Evolutionary conservation across 2,888 invertebrate genomes (phyloP).

Genomic region (Diadromus collaris): DNA sequence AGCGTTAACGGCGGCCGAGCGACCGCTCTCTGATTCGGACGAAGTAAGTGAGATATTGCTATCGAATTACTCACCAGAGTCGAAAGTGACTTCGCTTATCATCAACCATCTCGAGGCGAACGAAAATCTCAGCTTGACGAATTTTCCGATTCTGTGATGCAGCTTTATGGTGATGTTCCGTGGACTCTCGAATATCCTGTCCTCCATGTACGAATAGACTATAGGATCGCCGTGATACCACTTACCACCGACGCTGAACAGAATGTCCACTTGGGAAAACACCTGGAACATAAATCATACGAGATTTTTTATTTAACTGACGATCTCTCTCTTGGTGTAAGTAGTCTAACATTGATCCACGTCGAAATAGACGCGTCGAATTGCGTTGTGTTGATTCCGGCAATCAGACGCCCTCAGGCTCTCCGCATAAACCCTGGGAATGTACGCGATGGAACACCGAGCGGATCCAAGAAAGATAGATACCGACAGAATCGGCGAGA

Average conservation of each 20-base stretch:
- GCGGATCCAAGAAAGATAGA: not conserved
- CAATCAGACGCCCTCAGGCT: not conserved
- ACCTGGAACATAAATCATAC: slow-evolving; percentile 81
- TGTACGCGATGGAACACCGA: not conserved
- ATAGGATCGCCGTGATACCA: slow-evolving; percentile 90
- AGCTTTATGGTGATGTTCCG: slow-evolving; percentile 91
- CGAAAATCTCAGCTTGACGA: slow-evolving; percentile 88
- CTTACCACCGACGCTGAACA: slow-evolving; percentile 91
- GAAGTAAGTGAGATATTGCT: slow-evolving; percentile 33
- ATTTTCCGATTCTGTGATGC: slow-evolving; percentile 90
- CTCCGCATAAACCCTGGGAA: not conserved
- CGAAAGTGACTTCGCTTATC: slow-evolving; percentile 94
- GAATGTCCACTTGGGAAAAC: slow-evolving; percentile 89
- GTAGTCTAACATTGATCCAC: not conserved
- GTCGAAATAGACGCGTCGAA: not conserved
- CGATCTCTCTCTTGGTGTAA: not conserved
- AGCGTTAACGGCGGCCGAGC: slow-evolving; percentile 22
- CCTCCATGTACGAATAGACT: slow-evolving; percentile 87
- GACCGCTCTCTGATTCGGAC: slow-evolving; percentile 3
- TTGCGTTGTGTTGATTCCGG: not conserved
- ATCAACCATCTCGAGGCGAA: slow-evolving; percentile 94
- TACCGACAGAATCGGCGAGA: not conserved
- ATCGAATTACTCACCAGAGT: slow-evolving; percentile 84
- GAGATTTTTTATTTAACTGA: not conserved
- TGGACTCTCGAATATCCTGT: slow-evolving; percentile 90